phyloP scores from a whole-genome alignment of 1,140 invertebrate genomes.

The Branchinecta lynchi region DNA sequence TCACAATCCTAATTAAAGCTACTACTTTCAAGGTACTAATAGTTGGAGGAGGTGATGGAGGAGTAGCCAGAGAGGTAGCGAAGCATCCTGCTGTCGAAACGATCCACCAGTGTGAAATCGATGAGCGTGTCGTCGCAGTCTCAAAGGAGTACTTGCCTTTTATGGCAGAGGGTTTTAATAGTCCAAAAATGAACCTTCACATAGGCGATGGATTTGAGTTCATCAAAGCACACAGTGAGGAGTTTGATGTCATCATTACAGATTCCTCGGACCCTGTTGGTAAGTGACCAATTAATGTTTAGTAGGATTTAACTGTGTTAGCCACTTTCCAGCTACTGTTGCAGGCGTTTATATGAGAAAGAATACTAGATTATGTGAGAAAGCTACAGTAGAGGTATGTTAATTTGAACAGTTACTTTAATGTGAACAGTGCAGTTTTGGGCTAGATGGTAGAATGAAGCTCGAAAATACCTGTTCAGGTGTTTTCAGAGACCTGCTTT shows the following conservation, averaged over 20 bases:
- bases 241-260: constrained; percentile 96
- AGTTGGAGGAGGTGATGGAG: constrained; percentile 94
- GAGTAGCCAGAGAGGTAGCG: constrained; percentile 80
- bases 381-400: too few species aligned
- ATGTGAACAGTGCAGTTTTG: too few species aligned
- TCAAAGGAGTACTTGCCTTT: constrained; percentile 78
- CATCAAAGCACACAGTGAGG: constrained; percentile 62
- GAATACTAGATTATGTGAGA: too few species aligned
- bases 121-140: constrained; percentile 73
- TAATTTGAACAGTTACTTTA: too few species aligned
- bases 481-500: too few species aligned
- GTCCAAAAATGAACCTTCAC: constrained; percentile 64
- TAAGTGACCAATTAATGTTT: constrained; percentile 26
- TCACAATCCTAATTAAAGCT: not conserved
- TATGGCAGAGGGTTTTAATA: constrained; percentile 70
- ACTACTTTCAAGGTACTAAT: constrained; percentile 52
- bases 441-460: too few species aligned
- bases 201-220: constrained; percentile 92
- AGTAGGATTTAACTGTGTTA: not conserved
- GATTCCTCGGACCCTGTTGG: constrained; percentile 93
- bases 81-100: constrained; percentile 79
- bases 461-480: too few species aligned
- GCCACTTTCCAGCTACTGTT: not conserved
- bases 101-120: constrained; percentile 89
- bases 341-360: too few species aligned